Base-by-base conservation (phyloP, 2,113 vertebrate species). In the Plestiodon gilberti region DNA sequence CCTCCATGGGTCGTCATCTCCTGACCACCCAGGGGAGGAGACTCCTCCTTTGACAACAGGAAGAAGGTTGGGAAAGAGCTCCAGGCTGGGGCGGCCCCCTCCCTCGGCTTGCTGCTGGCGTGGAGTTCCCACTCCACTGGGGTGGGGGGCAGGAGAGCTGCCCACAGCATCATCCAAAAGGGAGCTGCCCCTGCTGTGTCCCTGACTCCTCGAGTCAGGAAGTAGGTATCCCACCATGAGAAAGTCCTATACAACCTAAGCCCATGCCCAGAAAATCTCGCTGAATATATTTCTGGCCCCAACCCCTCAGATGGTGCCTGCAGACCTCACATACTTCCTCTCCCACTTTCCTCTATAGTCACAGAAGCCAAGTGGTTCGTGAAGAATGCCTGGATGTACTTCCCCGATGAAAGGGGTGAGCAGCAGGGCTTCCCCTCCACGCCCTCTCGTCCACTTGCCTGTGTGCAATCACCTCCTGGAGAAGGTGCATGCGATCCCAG, bases 401-500 rank as follows among this genome's bases (percentile, higher is more conserved):
- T 5, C 75, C 14, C 3, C 48, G 15, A 5, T 20, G 11, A n/a
- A 17, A 77, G 48, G 17, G 76, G 30, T 78, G 25, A 77, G n/a
- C 18, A 17, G 76, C 1, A 1, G 59, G 8, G 43, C 43, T 48
- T 48, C 57, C 40, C 40, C 22, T 10, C 38, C n/a, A 0, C 69
- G n/a, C 4, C 15, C 70, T 59, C 28, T 62, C 22, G 52, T 2
- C 7, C 43, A 88, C 93, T 28, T 40, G 98, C 99, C 98, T 98
- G 96, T 97, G 97, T 0, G 98, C 97, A 82, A 99, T 98, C 87
- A 97, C 98, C 92, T 99, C 99, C 94, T 99, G 99, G 6, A 99
- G 97, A 30, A 99, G 97, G 91, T 99, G 99, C 98, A 99, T 99
- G 88, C 99, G 97, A 83, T 99, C 99, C 98, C 98, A 99, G 90